phyloP scores from a whole-genome alignment of 53 echinoderm and acorn worm genomes.

The Holothuria scabra region DNA sequence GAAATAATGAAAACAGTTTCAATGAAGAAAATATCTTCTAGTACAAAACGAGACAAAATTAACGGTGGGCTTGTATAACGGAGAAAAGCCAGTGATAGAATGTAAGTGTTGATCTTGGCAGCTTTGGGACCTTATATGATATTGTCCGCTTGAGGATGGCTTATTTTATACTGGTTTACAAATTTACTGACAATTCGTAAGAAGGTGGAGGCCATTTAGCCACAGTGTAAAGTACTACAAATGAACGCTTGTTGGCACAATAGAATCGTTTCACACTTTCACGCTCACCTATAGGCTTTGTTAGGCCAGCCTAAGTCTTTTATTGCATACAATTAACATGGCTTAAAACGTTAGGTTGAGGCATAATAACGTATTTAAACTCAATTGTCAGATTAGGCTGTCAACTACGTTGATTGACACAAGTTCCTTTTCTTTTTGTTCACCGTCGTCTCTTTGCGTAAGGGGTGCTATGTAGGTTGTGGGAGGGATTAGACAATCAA shows the following conservation, averaged over 20 bases:
- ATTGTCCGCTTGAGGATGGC: too few relatives aligned
- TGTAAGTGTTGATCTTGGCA: too few relatives aligned
- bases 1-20: too few relatives aligned
- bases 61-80: too few relatives aligned
- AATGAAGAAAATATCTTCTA: too few relatives aligned
- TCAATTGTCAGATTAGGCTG: constrained; percentile 41
- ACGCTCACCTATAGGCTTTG: not conserved
- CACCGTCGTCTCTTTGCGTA: not conserved
- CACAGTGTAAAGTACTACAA: not conserved
- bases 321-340: constrained; percentile 28
- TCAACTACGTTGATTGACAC: constrained; percentile 27
- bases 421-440: too few relatives aligned
- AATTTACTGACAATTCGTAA: too few relatives aligned
- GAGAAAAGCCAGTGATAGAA: too few relatives aligned
- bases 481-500: constrained; percentile 4
- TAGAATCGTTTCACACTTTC: constrained; percentile 33
- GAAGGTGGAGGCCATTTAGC: too few relatives aligned
- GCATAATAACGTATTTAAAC: constrained; percentile 38
- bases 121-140: too few relatives aligned
- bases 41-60: too few relatives aligned
- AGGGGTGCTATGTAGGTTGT: not conserved
- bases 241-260: constrained; percentile 12
- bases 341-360: constrained; percentile 24
- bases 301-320: not conserved
- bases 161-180: too few relatives aligned